Base-by-base conservation (phyloP, 2,888 invertebrate species). In the Drosophila setosimentum region DNA sequence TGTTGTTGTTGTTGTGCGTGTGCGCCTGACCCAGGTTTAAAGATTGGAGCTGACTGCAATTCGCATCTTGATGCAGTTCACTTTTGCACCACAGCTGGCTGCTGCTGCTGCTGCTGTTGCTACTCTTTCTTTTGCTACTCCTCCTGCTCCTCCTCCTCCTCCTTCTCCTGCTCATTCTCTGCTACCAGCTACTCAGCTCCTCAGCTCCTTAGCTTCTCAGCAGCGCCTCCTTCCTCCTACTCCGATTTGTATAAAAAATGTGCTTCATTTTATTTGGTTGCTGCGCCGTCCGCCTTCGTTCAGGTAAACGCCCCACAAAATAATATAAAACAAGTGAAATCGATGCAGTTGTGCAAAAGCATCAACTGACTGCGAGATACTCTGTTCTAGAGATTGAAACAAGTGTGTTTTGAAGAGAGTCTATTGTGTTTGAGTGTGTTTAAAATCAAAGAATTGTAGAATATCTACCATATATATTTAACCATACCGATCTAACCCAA, bases 251-350 rank as follows among this genome's bases (percentile, higher is more conserved):
- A 86, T 88, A 82, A 90, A 78, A 91, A 92, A 92, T 90, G 91
- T 91, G 92, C 87, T 92, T 87, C 90, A 85, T 92, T 91, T 92
- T 90, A 90, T 92, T 92, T 91, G 91, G 76, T 58, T 80, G 90
- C 89, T 76, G 67, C 62, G 74, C 79, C 88, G 85, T 86, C 88
- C 91, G 91, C 90, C 90, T 87, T 86, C 82, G 82, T 87, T 77
- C 68, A 35, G 81, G 91, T 87, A 82, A 89, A 92, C 92, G 92
- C 92, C 92, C 92, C 91, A 67, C 65, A 70, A 68, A 68, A 66
- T 63, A 53, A 62, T n/a, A 68, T 59, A 61, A 65, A 65, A 69
- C 61, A 70, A 65, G 45, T 71, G 68, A 68, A 68, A 68, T 71
- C 29, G 49, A 27, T 30, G 40, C n/a, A n/a, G 21, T 54, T 13